Conservation (phyloP, 2,888 invertebrate species). For the Melanotus villosus region DNA sequence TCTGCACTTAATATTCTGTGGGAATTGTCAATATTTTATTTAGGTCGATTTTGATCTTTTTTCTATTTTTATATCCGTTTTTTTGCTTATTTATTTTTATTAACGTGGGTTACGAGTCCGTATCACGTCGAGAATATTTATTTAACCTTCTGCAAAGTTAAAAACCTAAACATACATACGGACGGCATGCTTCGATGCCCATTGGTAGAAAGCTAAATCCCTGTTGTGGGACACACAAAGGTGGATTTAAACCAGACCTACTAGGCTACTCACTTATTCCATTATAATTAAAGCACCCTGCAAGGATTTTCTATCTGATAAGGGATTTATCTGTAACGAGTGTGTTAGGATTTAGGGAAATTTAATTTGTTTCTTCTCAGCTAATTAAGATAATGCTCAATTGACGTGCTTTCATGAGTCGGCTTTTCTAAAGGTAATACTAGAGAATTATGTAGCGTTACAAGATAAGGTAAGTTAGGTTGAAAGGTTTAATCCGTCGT, state of each 20-base stretch:
- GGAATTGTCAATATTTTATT: background rate
- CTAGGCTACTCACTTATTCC: background rate
- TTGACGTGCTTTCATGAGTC: too few relatives aligned
- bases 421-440: too few relatives aligned
- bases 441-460: too few relatives aligned
- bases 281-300: background rate
- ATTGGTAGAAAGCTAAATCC: background rate
- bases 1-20: too few relatives aligned
- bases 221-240: background rate
- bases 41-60: background rate
- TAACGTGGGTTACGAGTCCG: background rate
- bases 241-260: background rate
- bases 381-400: too few relatives aligned
- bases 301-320: background rate
- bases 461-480: too few relatives aligned
- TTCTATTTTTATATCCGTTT: background rate
- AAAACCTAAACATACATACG: too few relatives aligned
- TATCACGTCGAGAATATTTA: background rate
- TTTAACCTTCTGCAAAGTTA: background rate
- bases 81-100: background rate
- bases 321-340: background rate
- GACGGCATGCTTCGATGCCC: too few relatives aligned
- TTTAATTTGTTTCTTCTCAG: background rate
- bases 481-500: too few relatives aligned
- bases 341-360: background rate